Evolutionary conservation across 2,797 vertebrate species (phyloP).

Genomic region (Astyanax mexicanus): DNA sequence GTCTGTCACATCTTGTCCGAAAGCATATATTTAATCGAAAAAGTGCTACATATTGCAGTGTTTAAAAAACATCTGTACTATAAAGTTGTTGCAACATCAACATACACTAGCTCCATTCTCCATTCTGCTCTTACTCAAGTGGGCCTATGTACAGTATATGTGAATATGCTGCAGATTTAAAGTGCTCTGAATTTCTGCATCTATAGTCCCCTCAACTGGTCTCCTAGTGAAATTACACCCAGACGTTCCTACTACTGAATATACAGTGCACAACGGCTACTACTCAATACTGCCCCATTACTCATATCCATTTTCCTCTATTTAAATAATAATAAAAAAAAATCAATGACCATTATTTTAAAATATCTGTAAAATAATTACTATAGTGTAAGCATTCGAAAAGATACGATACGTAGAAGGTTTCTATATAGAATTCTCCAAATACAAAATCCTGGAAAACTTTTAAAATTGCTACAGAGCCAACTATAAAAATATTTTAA

Average conservation of each 20-base stretch:
- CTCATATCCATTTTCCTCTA: not conserved
- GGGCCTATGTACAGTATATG: not conserved
- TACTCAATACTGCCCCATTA: not conserved
- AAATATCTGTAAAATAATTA: too few species aligned
- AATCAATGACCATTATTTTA: too few species aligned
- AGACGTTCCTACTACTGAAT: not conserved
- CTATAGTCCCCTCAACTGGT: conserved; percentile 52
- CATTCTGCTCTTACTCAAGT: not conserved
- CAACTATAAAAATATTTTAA: too few species aligned
- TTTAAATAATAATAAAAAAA: too few species aligned
- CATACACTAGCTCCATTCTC: not conserved
- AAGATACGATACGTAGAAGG: too few species aligned
- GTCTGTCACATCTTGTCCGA: too few species aligned
- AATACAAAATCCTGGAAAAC: too few species aligned
- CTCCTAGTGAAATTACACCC: conserved; percentile 43
- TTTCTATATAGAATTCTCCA: too few species aligned
- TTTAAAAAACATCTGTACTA: not conserved
- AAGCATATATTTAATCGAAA: too few species aligned
- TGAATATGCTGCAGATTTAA: not conserved
- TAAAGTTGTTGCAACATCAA: not conserved
- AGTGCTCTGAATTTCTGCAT: conserved; percentile 16
- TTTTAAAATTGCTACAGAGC: too few species aligned
- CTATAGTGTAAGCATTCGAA: too few species aligned
- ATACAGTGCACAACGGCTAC: not conserved
- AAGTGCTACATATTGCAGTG: not conserved